Conservation (phyloP, 2,113 vertebrate genomes). For the Erpornis zantholeuca region DNA sequence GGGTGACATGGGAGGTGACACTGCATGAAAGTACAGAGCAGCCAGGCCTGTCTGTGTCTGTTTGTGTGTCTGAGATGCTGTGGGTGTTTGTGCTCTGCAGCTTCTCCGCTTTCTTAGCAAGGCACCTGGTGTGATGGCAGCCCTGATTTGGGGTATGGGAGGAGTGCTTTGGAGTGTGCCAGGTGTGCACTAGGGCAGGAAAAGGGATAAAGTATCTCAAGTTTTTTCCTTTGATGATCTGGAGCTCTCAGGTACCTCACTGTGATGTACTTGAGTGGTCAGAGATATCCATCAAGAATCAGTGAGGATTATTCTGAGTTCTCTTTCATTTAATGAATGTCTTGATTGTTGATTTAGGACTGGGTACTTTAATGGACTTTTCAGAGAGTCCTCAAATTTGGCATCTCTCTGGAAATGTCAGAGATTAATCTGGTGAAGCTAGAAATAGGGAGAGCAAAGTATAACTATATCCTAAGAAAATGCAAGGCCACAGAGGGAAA, state of each 20-base stretch:
- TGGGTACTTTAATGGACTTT: not conserved
- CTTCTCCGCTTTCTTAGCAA: not conserved
- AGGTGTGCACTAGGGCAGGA: not conserved
- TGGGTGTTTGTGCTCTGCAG: not conserved
- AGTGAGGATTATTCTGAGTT: not conserved
- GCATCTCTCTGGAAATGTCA: not conserved
- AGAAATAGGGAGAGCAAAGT: not conserved
- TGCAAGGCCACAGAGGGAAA: not conserved
- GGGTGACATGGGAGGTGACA: not conserved
- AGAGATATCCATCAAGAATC: not conserved
- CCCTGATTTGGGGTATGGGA: not conserved
- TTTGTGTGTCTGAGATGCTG: not conserved
- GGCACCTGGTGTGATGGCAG: not conserved
- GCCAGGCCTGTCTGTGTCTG: not conserved
- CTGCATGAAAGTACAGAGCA: not conserved
- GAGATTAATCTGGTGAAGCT: not conserved
- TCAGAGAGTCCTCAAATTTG: not conserved
- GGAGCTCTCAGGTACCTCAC: not conserved
- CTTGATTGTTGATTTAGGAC: not conserved
- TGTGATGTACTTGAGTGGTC: not conserved
- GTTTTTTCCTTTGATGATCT: not conserved
- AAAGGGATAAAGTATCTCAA: not conserved
- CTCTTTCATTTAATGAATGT: not conserved
- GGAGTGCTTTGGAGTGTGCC: not conserved
- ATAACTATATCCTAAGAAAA: not conserved